Evolutionary conservation across 1,140 invertebrate species (phyloP).

Genomic region (Drosophila albomicans): DNA sequence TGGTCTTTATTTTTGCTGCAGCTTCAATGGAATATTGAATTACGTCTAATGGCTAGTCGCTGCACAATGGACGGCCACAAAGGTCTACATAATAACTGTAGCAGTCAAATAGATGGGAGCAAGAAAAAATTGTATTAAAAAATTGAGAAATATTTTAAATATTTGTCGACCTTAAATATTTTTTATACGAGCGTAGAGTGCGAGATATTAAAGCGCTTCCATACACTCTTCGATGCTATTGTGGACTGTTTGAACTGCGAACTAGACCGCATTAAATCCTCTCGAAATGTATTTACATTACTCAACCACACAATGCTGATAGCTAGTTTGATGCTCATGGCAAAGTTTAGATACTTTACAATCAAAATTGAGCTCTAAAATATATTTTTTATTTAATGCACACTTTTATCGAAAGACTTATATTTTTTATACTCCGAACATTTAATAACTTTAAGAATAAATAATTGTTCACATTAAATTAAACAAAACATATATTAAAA

Average conservation of each 20-base stretch:
- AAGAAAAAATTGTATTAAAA: slow-evolving; percentile 46
- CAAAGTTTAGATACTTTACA: slow-evolving; percentile 17
- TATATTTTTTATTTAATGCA: neutral
- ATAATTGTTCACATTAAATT: too few relatives aligned
- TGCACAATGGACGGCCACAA: slow-evolving; percentile 55
- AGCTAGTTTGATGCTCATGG: neutral
- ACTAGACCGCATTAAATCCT: slow-evolving; percentile 19
- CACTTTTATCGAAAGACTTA: too few relatives aligned
- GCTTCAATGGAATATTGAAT: slow-evolving; percentile 77
- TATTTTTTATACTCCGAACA: neutral
- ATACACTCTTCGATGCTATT: neutral
- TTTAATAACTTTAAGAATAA: too few relatives aligned
- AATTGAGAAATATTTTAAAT: slow-evolving; percentile 71
- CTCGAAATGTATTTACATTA: slow-evolving; percentile 55
- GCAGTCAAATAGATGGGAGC: slow-evolving; percentile 8
- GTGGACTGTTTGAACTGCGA: slow-evolving; percentile 35
- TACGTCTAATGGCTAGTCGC: slow-evolving; percentile 68
- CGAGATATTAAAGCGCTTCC: slow-evolving; percentile 34
- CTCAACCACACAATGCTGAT: neutral
- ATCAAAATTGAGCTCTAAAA: neutral
- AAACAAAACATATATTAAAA: too few relatives aligned
- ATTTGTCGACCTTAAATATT: slow-evolving; percentile 65
- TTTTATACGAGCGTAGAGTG: slow-evolving; percentile 6
- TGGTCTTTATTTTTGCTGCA: slow-evolving; percentile 22
- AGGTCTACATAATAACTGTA: slow-evolving; percentile 43